Evolutionary conservation across 2,888 invertebrate species (phyloP), one percentile per base, ranked within the genome.

Genomic region (Notocelia uddmanniana): DNA sequence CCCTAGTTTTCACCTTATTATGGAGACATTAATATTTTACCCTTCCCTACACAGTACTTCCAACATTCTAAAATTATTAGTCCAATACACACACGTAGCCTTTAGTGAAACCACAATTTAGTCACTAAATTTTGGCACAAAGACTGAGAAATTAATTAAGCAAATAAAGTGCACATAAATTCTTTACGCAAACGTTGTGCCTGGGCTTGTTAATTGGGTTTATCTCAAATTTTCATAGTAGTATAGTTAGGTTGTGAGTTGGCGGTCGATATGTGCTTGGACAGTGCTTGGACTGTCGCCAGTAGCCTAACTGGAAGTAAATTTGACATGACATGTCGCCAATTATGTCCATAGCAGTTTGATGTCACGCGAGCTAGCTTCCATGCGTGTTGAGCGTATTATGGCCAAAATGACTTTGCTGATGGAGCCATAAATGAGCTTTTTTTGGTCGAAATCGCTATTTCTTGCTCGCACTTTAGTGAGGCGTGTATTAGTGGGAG

Each of bases 281-380:
- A 54, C 64, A 52, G 37, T 11, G 55, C 34, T 74, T 74, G 74
- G 74, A 73, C 23, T 45, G 67, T 67, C 50, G 74, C 74, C 74
- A 74, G 63, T 26, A 13, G 11, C 62, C 13, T 52, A 52, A 64
- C 64, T 59, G 45, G 45, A n/a, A n/a, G n/a, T n/a, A 8, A 13
- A 45, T 45, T n/a, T 45, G 45, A n/a, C 45, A 45, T n/a, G n/a
- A n/a, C 13, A 45, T 45, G n/a, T 45, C 6, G 6, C n/a, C n/a
- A n/a, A n/a, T n/a, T n/a, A n/a, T n/a, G n/a, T n/a, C n/a, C n/a
- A n/a, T 45, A n/a, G 13, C 37, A 37, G 13, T 37, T 37, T 37
- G 2, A 37, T 37, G 13, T 13, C 37, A 5, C 31, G 3, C 31
- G 9, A 6, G 5, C 8, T 31, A 6, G 31, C 31, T 31, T 31